Percentiles rank a stretch among this genome's conserved stretches.
Evolutionary conservation across 2,797 vertebrate species (phyloP).

Genomic region (Hybognathus amarus): DNA sequence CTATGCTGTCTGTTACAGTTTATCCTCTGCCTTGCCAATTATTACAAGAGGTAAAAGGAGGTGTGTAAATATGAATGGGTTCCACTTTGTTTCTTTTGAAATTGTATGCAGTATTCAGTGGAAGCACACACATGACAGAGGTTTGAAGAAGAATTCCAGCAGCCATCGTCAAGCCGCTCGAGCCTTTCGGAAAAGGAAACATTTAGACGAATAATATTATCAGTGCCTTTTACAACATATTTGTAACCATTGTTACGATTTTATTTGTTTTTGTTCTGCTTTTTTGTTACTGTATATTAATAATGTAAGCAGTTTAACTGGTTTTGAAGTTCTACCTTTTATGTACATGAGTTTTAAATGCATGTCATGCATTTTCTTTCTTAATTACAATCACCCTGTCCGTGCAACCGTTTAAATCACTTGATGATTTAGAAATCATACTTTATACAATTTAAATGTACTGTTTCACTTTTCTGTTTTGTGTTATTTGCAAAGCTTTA

Average conservation of each 20-base stretch:
- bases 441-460: conserved; percentile 53
- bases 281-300: conserved; percentile 58
- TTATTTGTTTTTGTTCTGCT: conserved; percentile 61
- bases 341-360: conserved; percentile 61
- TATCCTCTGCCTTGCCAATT: conserved; percentile 32
- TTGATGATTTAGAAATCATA: conserved; percentile 66
- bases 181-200: conserved; percentile 43
- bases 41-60: conserved; percentile 39
- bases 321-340: conserved; percentile 65
- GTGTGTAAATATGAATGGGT: conserved; percentile 12
- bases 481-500: conserved; percentile 61
- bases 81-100: conserved; percentile 15
- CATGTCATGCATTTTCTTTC: conserved; percentile 66
- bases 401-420: conserved; percentile 62
- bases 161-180: conserved; percentile 41
- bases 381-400: conserved; percentile 72
- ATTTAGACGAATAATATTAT: conserved; percentile 41
- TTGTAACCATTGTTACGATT: conserved; percentile 54
- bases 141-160: conserved; percentile 36
- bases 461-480: conserved; percentile 52
- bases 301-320: conserved; percentile 72
- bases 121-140: conserved; percentile 9
- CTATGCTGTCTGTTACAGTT: conserved; percentile 45
- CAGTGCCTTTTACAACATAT: conserved; percentile 57
- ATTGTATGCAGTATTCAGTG: conserved; percentile 48